Evolutionary conservation across 2,888 invertebrate genomes (phyloP), one percentile per base, ranked within the genome.

Genomic region (Xylota sylvarum): DNA sequence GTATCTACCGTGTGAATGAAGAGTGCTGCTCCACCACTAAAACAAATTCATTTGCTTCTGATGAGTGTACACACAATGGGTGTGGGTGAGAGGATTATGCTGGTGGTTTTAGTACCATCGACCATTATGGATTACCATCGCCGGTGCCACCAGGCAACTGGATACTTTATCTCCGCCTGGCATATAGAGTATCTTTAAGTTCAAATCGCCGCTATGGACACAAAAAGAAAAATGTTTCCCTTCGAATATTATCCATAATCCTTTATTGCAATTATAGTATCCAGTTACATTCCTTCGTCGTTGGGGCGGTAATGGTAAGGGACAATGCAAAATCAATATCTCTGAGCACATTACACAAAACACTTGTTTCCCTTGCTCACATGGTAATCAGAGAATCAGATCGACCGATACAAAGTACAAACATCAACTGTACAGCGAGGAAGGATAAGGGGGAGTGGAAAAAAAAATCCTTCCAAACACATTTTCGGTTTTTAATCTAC

Each of bases 401-500:
- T 80, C 62, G 86, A n/a, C 27, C 67, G 56, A 52, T 78, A 55
- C 55, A 70, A 23, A 60, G 37, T 60, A 64, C 40, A 43, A 60
- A 37, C 23, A 65, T 35, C 35, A 60, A 46, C 43, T 40, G 43
- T 43, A 80, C 10, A 40, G n/a, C 1, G 30, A n/a, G 32, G 32
- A 64, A 58, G 43, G 12, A 27, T 69, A 40, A 5, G 27, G 19
- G 17, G 17, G 4, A 17, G 12, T 1, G 19, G 0, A 10, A 17
- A 46, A 50, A 69, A 56, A 60, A 64, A 62, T 27, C 48, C 43
- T 48, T 56, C 52, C 56, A 65, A 86, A 73, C 81, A 86, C 65
- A 86, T 86, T 80, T 86, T 86, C 67, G 81, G 81, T 86, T 81
- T 86, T 86, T 81, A 86, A 86, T 86, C 86, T 82, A 32, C 64